Base-by-base conservation (phyloP, 2,113 vertebrate species). In the Athene noctua region DNA sequence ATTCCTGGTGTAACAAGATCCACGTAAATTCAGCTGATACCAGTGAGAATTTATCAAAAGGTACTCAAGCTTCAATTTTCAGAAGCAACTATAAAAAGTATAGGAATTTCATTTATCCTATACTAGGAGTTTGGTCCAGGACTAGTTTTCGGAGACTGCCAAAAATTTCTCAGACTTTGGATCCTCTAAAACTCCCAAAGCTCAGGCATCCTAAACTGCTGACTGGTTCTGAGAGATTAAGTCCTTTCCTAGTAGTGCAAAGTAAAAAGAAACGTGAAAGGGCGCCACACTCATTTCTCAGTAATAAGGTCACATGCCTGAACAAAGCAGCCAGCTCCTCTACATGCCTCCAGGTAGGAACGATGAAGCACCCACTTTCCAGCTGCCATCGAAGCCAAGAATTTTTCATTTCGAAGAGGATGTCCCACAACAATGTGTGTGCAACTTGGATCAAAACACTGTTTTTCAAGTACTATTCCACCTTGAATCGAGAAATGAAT, bases 341-440 rank as follows among this genome's bases (percentile, higher is more conserved):
- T 98, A 46, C 99, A 99, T 0, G 99, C 99, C 89, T 99, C 99
- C 82, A 99, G 96, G 95, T 99, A 99, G 20, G 99, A 99, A 63
- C 99, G 98, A 90, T 99, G 99, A 44, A 99, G 98, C 79, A 99
- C 99, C 99, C 99, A 99, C 90, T 99, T 99, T 3, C 99, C 99
- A 4, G 99, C 99, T 29, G 99, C 99, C 99, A 99, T 99, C 0
- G 99, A 99, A 17, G 99, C 99, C 94, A 99, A 92, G 92, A 99
- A 99, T 66, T 99, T 99, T 89, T 99, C 99, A 38, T 99, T 99
- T 7, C 99, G 98, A 92, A 99, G 98, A 8, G 99, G 99, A 80
- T 98, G 98, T 40, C 99, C 99, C 67, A 99, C 99, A 70, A 99
- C 98, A 88, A 99, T 99, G 96, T 99, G 99, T 6, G 99, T 99